phyloP scores from a whole-genome alignment of 1,140 invertebrate genomes.

The Venustaconcha ellipsiformis region DNA sequence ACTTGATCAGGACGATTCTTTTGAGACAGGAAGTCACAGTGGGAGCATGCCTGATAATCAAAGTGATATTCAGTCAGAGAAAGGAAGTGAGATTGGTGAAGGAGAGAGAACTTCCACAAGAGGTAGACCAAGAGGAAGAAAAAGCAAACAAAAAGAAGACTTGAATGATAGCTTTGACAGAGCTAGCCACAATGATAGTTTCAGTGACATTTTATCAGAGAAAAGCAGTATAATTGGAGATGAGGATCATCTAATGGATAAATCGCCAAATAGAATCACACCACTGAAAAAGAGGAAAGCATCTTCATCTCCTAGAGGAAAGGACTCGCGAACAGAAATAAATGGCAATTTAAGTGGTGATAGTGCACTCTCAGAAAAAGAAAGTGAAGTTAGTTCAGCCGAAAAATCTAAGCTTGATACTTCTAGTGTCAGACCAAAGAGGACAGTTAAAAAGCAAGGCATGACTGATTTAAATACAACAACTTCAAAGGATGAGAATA shows the following conservation, averaged over 20 bases:
- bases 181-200: too few relatives aligned
- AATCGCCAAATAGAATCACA: slow-evolving; percentile 24
- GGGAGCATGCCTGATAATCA: slow-evolving; percentile 30
- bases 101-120: slow-evolving; percentile 2
- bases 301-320: slow-evolving; percentile 21
- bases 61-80: slow-evolving; percentile 31
- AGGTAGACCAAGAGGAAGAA: too few relatives aligned
- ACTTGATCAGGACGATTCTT: too few relatives aligned
- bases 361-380: slow-evolving; percentile 1
- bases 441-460: too few relatives aligned
- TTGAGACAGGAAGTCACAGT: too few relatives aligned
- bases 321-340: slow-evolving; percentile 1
- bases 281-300: slow-evolving; percentile 29
- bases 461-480: neutral
- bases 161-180: too few relatives aligned
- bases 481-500: neutral
- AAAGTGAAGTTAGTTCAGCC: neutral
- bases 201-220: slow-evolving; percentile 10
- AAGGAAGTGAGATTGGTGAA: slow-evolving; percentile 21
- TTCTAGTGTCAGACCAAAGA: too few relatives aligned
- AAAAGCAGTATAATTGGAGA: slow-evolving; percentile 24
- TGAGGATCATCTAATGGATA: slow-evolving; percentile 27
- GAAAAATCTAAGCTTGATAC: too few relatives aligned
- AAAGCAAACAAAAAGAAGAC: too few relatives aligned
- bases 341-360: slow-evolving; percentile 17